Percentiles rank a stretch among this genome's conserved stretches.
These are phyloP conservation scores for Phataginus tricuspis DNA, from an alignment of 2,797 vertebrate genomes.

Conservation along the genomic window DNA sequence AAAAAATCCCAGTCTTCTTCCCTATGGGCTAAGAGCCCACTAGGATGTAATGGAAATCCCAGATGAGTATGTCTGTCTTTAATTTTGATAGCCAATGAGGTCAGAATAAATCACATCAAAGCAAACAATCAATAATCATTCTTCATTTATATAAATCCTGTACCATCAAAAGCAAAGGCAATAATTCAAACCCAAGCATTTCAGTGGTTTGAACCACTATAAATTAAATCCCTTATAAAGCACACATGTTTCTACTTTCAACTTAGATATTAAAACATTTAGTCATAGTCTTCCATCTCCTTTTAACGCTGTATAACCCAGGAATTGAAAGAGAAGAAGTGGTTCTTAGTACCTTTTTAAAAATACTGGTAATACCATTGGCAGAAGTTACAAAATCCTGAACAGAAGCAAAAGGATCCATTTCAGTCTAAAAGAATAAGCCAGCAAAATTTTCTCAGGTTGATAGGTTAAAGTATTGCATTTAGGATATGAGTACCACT, in stretches of 20 bases:
- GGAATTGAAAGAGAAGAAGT: not conserved
- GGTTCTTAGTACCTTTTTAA: not conserved
- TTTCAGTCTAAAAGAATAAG: not conserved
- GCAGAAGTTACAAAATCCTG: not conserved
- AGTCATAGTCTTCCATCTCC: not conserved
- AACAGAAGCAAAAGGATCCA: not conserved
- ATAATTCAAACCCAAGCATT: not conserved
- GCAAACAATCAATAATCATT: not conserved
- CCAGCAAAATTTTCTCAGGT: not conserved
- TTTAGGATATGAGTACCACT: not conserved
- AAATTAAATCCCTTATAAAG: not conserved
- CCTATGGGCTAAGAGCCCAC: not conserved
- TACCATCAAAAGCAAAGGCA: not conserved
- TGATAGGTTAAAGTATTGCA: not conserved
- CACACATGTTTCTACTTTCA: not conserved
- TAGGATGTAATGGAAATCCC: not conserved
- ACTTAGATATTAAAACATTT: not conserved
- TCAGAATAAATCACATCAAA: not conserved
- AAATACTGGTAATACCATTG: not conserved
- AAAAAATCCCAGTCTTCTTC: not conserved
- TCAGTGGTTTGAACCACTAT: not conserved
- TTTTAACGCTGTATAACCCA: not conserved
- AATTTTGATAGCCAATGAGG: not conserved
- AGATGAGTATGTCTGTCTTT: fast-evolving
- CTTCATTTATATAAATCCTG: not conserved